phyloP scores from a whole-genome alignment of 37 sponge, comb jelly and placozoan species.

The Halisarca cf. caerulea region DNA sequence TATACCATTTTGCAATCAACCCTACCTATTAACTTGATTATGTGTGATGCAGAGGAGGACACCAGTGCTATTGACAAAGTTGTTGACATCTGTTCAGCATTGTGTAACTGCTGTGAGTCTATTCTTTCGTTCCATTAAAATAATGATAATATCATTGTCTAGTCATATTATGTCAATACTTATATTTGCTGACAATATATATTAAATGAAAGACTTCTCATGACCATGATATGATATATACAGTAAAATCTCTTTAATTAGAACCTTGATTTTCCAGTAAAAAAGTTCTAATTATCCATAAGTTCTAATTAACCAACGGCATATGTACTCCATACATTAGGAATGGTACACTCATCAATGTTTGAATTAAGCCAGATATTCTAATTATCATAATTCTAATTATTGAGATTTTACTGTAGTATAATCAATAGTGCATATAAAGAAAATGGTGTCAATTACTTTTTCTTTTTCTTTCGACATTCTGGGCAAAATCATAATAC shows the following conservation, averaged over 20 bases:
- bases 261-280: too few relatives aligned
- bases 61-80: not conserved
- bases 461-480: not conserved
- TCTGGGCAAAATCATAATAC: conserved; percentile 20
- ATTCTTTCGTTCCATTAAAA: not conserved
- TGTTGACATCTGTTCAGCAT: not conserved
- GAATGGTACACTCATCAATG: not conserved
- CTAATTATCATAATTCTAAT: too few relatives aligned
- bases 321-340: not conserved
- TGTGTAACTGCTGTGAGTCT: not conserved
- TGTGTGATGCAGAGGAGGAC: conserved; percentile 24
- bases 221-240: too few relatives aligned
- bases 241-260: too few relatives aligned
- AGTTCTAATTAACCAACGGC: not conserved
- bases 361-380: not conserved
- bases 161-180: too few relatives aligned
- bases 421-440: too few relatives aligned
- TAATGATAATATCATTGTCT: too few relatives aligned
- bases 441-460: too few relatives aligned
- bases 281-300: too few relatives aligned
- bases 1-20: conserved; percentile 51
- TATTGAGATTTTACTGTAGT: too few relatives aligned
- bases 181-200: too few relatives aligned
- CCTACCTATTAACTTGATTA: conserved; percentile 55
- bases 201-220: too few relatives aligned